Evolutionary conservation across 2,888 invertebrate genomes (phyloP).

Genomic region (Esperia sulphurella): DNA sequence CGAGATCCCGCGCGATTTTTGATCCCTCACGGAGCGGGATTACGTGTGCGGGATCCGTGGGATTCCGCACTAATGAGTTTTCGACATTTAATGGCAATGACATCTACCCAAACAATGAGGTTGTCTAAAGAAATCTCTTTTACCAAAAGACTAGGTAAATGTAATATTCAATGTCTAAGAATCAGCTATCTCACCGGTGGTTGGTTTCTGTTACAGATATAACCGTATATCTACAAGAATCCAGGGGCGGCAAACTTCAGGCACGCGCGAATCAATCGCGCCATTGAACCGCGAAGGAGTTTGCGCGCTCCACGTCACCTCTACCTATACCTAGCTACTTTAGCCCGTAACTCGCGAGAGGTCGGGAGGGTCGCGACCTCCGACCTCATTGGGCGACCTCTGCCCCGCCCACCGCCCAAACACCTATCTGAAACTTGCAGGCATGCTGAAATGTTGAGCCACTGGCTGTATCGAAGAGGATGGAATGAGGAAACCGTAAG

Average conservation of each 20-base stretch:
- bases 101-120: too few relatives aligned
- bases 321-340: constrained; percentile 10
- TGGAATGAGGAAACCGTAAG: constrained; percentile 30
- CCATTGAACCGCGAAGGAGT: constrained; percentile 29
- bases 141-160: too few relatives aligned
- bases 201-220: too few relatives aligned
- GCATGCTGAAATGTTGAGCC: constrained; percentile 2
- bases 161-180: too few relatives aligned
- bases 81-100: too few relatives aligned
- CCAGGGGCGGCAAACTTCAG: constrained; percentile 44
- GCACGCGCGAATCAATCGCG: constrained; percentile 43
- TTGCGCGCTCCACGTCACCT: constrained; percentile 33
- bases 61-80: too few relatives aligned
- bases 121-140: too few relatives aligned
- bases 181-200: too few relatives aligned
- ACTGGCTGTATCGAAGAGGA: constrained; percentile 28
- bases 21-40: too few relatives aligned
- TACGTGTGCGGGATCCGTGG: too few relatives aligned
- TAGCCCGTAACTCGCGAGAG: constrained; percentile 25
- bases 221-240: not conserved
- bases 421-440: constrained; percentile 34
- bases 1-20: too few relatives aligned
- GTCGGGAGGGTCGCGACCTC: constrained; percentile 66
- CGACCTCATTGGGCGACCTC: constrained; percentile 75
- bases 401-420: constrained; percentile 66